Conservation (phyloP, 2,888 invertebrate genomes). For the Apeira syringaria region DNA sequence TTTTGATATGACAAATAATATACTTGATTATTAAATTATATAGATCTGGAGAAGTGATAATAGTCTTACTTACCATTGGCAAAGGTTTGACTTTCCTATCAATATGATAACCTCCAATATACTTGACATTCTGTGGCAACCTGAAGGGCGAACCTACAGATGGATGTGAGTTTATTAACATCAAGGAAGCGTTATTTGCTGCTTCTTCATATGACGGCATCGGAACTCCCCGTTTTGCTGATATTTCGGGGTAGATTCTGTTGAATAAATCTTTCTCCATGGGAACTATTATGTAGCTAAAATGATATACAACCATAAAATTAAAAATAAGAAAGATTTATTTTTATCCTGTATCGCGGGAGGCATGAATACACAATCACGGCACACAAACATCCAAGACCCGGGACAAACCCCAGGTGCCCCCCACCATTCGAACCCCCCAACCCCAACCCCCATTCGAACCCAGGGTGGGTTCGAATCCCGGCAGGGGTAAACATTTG, state of each 20-base stretch:
- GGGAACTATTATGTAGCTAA: constrained; percentile 42
- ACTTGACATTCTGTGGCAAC: constrained; percentile 55
- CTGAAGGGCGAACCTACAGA: constrained; percentile 46
- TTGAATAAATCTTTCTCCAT: constrained; percentile 46
- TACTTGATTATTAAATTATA: too few relatives aligned
- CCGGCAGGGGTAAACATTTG: too few relatives aligned
- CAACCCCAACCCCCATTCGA: too few relatives aligned
- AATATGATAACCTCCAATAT: constrained; percentile 62
- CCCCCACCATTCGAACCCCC: too few relatives aligned
- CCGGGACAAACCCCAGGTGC: too few relatives aligned
- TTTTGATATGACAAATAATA: too few relatives aligned
- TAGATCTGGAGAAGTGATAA: too few relatives aligned
- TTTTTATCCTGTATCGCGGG: too few relatives aligned
- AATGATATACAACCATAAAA: constrained; percentile 33
- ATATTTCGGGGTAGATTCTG: constrained; percentile 41
- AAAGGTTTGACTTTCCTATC: constrained; percentile 49
- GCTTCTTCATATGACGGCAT: constrained; percentile 53
- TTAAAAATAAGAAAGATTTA: too few relatives aligned
- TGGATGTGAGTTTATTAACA: constrained; percentile 54
- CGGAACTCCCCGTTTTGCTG: constrained; percentile 44
- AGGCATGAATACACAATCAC: too few relatives aligned
- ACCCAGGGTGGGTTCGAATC: too few relatives aligned
- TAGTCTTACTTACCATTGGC: constrained; percentile 57
- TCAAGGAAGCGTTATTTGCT: constrained; percentile 46
- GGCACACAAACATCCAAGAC: too few relatives aligned